phyloP scores from a whole-genome alignment of 2,797 vertebrate species.

The Microhierax caerulescens region DNA sequence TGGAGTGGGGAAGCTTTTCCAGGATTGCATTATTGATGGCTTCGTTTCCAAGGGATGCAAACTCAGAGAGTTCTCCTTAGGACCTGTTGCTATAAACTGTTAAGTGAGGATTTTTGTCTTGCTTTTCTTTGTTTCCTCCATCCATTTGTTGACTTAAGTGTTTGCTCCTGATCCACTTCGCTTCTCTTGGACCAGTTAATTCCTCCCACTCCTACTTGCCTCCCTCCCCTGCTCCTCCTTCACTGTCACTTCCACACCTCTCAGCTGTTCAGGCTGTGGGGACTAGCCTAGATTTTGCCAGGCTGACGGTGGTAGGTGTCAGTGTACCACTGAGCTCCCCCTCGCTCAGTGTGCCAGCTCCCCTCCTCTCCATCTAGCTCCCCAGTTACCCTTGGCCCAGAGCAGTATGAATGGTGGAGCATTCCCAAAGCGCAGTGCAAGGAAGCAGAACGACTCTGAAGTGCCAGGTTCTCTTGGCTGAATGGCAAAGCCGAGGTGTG shows the following conservation, averaged over 20 bases:
- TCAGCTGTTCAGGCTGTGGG: neutral
- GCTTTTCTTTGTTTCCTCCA: neutral
- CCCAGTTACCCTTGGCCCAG: neutral
- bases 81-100: constrained; percentile 1
- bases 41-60: constrained; percentile 15
- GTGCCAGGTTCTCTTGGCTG: neutral
- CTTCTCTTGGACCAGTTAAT: neutral
- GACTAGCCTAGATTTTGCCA: neutral
- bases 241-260: neutral
- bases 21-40: neutral
- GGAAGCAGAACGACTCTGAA: neutral
- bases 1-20: constrained; percentile 40
- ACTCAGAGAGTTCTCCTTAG: neutral
- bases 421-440: neutral
- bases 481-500: neutral
- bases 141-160: neutral
- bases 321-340: neutral
- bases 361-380: neutral
- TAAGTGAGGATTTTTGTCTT: neutral
- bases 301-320: neutral
- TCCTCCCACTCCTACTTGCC: neutral
- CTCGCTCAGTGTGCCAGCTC: neutral
- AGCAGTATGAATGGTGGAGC: neutral
- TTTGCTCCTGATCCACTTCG: neutral
- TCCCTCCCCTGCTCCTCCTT: neutral